These are phyloP conservation scores for Etia nguti DNA, from an alignment of 2,113 vertebrate species.

Conservation along the genomic window DNA sequence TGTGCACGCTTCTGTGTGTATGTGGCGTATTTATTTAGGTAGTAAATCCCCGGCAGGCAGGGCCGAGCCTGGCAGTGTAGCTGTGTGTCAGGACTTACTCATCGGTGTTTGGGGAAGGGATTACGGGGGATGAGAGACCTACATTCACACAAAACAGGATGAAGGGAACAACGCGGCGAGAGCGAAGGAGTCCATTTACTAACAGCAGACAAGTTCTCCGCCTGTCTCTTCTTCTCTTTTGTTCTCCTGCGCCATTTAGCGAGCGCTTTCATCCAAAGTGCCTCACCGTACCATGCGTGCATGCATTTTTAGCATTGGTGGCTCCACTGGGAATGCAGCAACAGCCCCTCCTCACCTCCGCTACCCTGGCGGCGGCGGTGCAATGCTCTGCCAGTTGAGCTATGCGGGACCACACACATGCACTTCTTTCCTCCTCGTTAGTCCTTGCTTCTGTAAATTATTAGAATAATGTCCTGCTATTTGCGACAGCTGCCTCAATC, in stretches of 20 bases:
- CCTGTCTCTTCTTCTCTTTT: slow-evolving; percentile 21
- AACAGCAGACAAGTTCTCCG: slow-evolving; percentile 16
- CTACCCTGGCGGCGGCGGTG: background rate
- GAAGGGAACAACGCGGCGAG: slow-evolving; percentile 2
- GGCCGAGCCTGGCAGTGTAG: slow-evolving; percentile 27
- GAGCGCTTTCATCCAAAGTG: slow-evolving; percentile 7
- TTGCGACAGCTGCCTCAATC: background rate
- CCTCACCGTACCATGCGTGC: slow-evolving; percentile 10
- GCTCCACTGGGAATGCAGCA: background rate
- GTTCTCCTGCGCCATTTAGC: slow-evolving; percentile 9
- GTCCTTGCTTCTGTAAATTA: slow-evolving; percentile 11
- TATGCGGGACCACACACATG: slow-evolving; percentile 53
- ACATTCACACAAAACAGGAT: slow-evolving; percentile 42
- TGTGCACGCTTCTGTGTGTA: background rate
- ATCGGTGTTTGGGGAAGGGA: slow-evolving; percentile 66
- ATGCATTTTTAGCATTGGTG: slow-evolving; percentile 5
- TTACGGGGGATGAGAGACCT: slow-evolving; percentile 63
- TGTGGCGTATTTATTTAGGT: slow-evolving; percentile 49
- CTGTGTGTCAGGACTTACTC: slow-evolving; percentile 66
- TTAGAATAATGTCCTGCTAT: background rate
- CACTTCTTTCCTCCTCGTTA: slow-evolving; percentile 31
- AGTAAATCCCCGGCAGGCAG: slow-evolving; percentile 56
- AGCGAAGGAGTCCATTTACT: slow-evolving; percentile 28
- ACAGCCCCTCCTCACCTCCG: background rate
- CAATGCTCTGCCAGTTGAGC: slow-evolving; percentile 26